Evolutionary conservation across 2,888 invertebrate genomes (phyloP), one percentile per base, ranked within the genome.

Genomic region (Callinectes sapidus): DNA sequence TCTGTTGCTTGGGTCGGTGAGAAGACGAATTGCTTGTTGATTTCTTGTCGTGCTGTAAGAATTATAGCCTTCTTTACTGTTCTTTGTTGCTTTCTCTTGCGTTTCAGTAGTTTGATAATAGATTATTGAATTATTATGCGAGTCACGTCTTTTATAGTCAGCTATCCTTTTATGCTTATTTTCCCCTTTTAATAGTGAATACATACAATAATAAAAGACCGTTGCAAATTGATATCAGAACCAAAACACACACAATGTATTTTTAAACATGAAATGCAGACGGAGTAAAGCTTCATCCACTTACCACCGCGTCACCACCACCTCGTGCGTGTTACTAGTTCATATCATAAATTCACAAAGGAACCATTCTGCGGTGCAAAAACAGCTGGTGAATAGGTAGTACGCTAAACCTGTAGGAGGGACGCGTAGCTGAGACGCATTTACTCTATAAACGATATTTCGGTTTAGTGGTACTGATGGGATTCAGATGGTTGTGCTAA

Each of bases 401-500:
- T 48, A 71, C 28, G 23, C 71, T 71, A 71, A 71, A 71, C 28
- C 71, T 71, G 71, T 28, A 81, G 14, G 35, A 35, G 81, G 35
- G 35, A 81, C 14, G 81, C 18, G 8, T 81, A 81, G 28, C 32
- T 81, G 81, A 81, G 81, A 81, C 81, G 16, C 35, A 81, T 81
- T 81, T 81, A 81, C 28, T 81, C 32, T 81, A 35, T 81, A 81
- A 81, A 32, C 35, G 81, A 81, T 81, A 81, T 81, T 81, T 81
- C 81, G 35, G 1, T 35, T 14, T 35, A 32, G 81, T 35, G 81
- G 81, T 81, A 81, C 81, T 81, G 35, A 81, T 81, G 81, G 81
- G 81, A 81, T 81, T 81, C 81, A 81, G 81, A 81, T 81, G 81
- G 81, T 81, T 81, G 81, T 81, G 81, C 81, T 81, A 81, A 81